Conservation (phyloP, 2,797 vertebrate genomes). For the Notamacropus eugenii region DNA sequence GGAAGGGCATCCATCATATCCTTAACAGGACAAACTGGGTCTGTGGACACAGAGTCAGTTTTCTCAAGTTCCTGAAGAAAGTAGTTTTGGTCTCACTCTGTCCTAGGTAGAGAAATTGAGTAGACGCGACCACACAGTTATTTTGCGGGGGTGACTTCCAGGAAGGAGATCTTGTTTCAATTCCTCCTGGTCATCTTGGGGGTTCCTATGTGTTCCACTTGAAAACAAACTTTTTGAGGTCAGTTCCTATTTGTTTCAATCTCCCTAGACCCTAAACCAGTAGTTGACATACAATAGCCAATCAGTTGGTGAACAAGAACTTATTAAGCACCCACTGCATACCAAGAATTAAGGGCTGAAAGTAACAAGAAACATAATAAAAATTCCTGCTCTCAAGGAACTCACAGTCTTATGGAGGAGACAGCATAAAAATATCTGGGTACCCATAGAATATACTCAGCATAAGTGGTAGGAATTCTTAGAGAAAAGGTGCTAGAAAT, state of each 20-base stretch:
- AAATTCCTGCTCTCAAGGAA: neutral
- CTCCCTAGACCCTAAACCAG: neutral
- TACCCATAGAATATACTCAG: neutral
- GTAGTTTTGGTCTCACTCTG: neutral
- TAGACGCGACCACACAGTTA: neutral
- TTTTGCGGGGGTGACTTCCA: neutral
- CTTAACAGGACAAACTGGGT: neutral
- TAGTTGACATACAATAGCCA: neutral
- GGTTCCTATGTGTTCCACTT: neutral
- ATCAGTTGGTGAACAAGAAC: neutral
- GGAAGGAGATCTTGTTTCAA: neutral
- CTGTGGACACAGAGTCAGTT: accelerated
- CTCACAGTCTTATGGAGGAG: neutral
- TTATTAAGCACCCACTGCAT: neutral
- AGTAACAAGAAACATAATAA: neutral
- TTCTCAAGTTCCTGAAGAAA: neutral
- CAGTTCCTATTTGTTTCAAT: neutral
- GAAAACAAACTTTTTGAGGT: neutral
- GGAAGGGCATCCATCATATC: accelerated
- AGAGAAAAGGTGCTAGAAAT: neutral
- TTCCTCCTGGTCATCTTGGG: neutral
- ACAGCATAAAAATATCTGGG: neutral
- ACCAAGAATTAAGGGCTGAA: neutral
- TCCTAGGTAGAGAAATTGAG: neutral
- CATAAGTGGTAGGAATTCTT: neutral